Percentiles rank a stretch among this genome's conserved stretches.
These are phyloP conservation scores for Volucella zonaria DNA, from an alignment of 2,888 invertebrate genomes.

Conservation along the genomic window DNA sequence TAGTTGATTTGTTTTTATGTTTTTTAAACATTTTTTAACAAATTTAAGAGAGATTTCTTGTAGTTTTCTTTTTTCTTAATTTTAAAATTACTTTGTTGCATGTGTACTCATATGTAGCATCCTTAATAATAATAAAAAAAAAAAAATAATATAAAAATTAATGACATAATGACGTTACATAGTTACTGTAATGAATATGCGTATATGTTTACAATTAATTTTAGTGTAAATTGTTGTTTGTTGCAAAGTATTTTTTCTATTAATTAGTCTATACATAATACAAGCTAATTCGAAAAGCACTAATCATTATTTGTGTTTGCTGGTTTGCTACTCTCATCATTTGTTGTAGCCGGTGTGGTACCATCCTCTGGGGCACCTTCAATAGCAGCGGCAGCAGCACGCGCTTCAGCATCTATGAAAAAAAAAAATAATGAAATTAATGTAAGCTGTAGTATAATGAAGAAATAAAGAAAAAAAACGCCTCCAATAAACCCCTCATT, in stretches of 20 bases:
- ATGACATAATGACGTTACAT: constrained; percentile 37
- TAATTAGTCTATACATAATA: constrained; percentile 47
- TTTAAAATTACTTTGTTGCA: constrained; percentile 9
- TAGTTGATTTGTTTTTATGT: constrained; percentile 14
- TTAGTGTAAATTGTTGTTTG: constrained; percentile 66
- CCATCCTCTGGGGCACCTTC: constrained; percentile 59
- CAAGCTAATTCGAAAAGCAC: constrained; percentile 69
- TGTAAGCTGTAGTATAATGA: background rate
- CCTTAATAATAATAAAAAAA: constrained; percentile 16
- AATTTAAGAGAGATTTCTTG: constrained; percentile 50
- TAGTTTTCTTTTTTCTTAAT: constrained; percentile 5
- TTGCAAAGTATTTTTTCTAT: constrained; percentile 42
- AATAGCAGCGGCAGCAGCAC: constrained; percentile 77
- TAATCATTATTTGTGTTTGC: constrained; percentile 73
- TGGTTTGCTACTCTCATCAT: constrained; percentile 63
- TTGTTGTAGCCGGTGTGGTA: constrained; percentile 29
- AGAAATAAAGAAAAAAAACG: background rate
- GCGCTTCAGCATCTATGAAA: constrained; percentile 78
- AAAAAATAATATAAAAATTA: background rate
- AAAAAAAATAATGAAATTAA: background rate
- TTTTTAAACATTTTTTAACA: constrained; percentile 19
- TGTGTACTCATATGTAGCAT: constrained; percentile 2
- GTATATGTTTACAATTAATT: constrained; percentile 20
- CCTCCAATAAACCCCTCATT: background rate
- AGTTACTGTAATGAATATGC: constrained; percentile 25